A percentile compares a stretch with the other conserved stretches of the same genome.
phyloP scores from a whole-genome alignment of 2,113 vertebrate species.

The Lophura nycthemera region DNA sequence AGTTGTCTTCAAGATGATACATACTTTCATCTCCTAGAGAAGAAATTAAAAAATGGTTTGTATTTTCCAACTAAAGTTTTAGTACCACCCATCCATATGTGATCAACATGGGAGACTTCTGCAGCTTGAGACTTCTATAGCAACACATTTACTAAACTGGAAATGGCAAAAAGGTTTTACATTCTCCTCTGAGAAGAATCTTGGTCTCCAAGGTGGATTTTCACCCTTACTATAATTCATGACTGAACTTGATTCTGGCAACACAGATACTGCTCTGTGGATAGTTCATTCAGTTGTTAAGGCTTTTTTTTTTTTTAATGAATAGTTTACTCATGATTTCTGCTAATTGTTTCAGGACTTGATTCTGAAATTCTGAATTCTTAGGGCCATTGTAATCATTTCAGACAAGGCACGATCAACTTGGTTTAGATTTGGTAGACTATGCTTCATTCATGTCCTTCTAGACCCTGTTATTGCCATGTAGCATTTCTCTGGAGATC shows the following conservation, averaged over 20 bases:
- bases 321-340: background rate
- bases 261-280: background rate
- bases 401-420: background rate
- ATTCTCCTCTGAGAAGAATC: background rate
- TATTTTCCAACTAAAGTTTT: background rate
- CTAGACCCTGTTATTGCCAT: background rate
- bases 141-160: background rate
- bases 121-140: background rate
- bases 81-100: rapidly evolving
- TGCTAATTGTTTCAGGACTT: background rate
- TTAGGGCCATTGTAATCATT: background rate
- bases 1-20: background rate
- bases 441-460: background rate
- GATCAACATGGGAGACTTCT: background rate
- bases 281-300: background rate
- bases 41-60: background rate
- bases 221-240: background rate
- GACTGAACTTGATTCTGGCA: background rate
- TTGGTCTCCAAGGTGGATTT: background rate
- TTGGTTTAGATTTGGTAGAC: background rate
- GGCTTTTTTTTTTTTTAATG: background rate
- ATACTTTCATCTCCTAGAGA: background rate
- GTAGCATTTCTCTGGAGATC: background rate
- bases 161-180: background rate
- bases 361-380: background rate